These are phyloP conservation scores for Orycteropus afer DNA, from an alignment of 2,113 vertebrate species.

Conservation along the genomic window DNA sequence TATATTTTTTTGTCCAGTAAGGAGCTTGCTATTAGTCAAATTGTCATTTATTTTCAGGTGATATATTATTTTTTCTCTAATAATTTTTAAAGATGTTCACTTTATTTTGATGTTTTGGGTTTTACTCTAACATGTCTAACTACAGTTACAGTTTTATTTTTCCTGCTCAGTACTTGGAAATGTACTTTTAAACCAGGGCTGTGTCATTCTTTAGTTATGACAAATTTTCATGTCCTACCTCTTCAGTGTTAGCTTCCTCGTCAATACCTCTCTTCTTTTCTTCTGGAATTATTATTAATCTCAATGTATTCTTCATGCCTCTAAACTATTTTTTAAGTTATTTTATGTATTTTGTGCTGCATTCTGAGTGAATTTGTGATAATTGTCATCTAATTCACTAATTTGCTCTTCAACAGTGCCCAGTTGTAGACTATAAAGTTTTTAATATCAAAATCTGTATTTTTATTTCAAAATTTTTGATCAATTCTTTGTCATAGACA, in stretches of 20 bases:
- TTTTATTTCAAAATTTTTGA: constrained; percentile 37
- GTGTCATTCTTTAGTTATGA: constrained; percentile 20
- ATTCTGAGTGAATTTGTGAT: not conserved
- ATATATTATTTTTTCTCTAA: not conserved
- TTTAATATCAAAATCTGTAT: not conserved
- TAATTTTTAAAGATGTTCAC: not conserved
- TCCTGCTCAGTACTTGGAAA: not conserved
- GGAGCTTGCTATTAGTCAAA: not conserved
- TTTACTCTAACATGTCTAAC: not conserved
- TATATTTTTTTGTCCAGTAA: not conserved
- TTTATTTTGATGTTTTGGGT: not conserved
- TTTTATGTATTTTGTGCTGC: not conserved
- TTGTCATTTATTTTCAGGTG: constrained; percentile 6
- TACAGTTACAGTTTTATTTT: not conserved
- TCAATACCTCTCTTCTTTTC: not conserved
- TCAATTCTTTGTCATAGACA: not conserved
- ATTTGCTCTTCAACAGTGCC: too few relatives aligned
- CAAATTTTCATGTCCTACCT: not conserved
- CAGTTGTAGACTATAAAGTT: not conserved
- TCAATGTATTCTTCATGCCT: not conserved
- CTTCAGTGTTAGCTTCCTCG: constrained; percentile 21
- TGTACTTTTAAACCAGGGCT: not conserved
- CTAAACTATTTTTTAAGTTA: not conserved
- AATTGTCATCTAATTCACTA: not conserved
- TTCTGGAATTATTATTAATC: not conserved